Conservation (phyloP, 2,888 invertebrate genomes). For the Eudasyphora cyanicolor region DNA sequence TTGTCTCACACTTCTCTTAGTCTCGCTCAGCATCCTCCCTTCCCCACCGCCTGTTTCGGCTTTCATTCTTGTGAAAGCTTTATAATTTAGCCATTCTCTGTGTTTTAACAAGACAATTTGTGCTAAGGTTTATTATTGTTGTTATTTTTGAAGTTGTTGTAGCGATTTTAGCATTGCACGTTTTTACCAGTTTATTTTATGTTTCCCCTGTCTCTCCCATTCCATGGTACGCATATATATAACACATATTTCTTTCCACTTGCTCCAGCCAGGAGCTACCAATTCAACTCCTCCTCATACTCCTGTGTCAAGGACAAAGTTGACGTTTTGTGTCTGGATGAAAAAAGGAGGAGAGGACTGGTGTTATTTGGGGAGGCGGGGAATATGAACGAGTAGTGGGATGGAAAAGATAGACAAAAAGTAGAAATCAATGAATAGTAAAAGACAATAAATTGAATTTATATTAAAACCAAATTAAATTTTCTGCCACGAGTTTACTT, state of each 20-base stretch:
- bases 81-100: background rate
- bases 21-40: background rate
- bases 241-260: background rate
- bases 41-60: too few relatives aligned
- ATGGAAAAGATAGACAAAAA: background rate
- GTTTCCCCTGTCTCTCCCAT: too few relatives aligned
- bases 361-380: background rate
- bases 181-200: too few relatives aligned
- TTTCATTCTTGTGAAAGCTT: too few relatives aligned
- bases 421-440: slow-evolving; percentile 37
- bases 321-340: background rate
- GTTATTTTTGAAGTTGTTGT: background rate
- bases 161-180: background rate
- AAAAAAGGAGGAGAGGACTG: background rate
- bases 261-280: too few relatives aligned
- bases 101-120: slow-evolving; percentile 13
- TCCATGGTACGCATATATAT: background rate
- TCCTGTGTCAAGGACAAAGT: background rate
- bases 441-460: slow-evolving; percentile 44
- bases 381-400: too few relatives aligned
- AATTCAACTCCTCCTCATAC: too few relatives aligned
- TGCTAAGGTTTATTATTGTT: background rate
- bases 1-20: background rate
- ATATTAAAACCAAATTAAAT: slow-evolving; percentile 51
- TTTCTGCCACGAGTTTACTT: too few relatives aligned